Evolutionary conservation across 2,113 vertebrate species (phyloP).

Genomic region (Aplodontia rufa): DNA sequence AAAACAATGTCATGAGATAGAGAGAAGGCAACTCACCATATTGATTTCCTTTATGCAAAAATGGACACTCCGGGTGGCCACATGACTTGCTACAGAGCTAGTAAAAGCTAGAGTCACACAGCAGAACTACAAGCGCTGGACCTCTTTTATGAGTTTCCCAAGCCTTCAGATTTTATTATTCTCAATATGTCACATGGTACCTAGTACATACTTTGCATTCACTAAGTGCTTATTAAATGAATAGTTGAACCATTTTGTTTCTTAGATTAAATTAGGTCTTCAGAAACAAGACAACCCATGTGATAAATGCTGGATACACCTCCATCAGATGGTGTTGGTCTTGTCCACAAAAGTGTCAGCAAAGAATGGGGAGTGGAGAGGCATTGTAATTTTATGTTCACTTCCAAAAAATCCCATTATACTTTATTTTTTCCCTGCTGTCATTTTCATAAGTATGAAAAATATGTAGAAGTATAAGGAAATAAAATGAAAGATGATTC

Average conservation of each 20-base stretch:
- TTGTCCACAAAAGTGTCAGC: neutral
- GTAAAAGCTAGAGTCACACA: neutral
- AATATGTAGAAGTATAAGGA: conserved; percentile 23
- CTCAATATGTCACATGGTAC: neutral
- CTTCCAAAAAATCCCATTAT: neutral
- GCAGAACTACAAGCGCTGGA: neutral
- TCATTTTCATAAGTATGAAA: conserved; percentile 47
- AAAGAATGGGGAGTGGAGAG: neutral
- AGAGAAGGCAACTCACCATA: neutral
- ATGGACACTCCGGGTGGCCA: neutral
- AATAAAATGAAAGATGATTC: conserved; percentile 36
- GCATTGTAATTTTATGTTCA: neutral
- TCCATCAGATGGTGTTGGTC: neutral
- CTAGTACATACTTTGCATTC: neutral
- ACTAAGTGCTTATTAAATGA: neutral
- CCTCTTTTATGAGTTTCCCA: neutral
- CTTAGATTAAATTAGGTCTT: neutral
- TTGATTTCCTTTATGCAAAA: neutral
- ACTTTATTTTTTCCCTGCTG: neutral
- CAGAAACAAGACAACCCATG: neutral
- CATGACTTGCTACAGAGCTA: neutral
- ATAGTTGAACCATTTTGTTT: neutral
- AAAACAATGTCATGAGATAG: neutral
- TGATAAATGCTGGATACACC: neutral
- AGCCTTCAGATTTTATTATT: neutral